Evolutionary conservation across 2,797 vertebrate genomes (phyloP).

Genomic region (Pseudochirops corinnae): DNA sequence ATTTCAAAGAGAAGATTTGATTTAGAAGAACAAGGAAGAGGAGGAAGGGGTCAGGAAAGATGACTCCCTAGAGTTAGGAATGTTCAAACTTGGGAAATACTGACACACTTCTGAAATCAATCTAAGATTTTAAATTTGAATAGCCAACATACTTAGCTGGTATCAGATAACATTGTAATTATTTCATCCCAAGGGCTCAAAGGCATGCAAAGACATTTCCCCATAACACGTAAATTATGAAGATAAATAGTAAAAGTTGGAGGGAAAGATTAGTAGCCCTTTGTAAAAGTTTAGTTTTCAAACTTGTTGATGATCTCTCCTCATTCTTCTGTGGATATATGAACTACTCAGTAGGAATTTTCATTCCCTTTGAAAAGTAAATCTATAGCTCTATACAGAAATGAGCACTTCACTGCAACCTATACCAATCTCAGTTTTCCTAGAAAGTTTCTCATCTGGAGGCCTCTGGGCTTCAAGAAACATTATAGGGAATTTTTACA

Average conservation of each 20-base stretch:
- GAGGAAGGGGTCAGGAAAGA: slow-evolving; percentile 26
- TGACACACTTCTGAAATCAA: slow-evolving; percentile 73
- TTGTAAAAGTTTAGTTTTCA: slow-evolving; percentile 44
- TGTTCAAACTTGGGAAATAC: slow-evolving; percentile 76
- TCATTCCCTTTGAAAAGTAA: neutral
- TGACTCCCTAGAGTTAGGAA: slow-evolving; percentile 54
- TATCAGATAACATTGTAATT: slow-evolving; percentile 69
- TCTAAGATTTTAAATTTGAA: slow-evolving; percentile 77
- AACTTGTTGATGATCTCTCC: slow-evolving; percentile 46
- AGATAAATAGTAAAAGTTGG: slow-evolving; percentile 55
- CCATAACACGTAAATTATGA: slow-evolving; percentile 34
- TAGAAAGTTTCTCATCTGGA: neutral
- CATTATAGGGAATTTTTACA: slow-evolving; percentile 16
- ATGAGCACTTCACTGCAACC: slow-evolving; percentile 19
- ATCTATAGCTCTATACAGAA: neutral
- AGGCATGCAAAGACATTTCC: slow-evolving; percentile 75
- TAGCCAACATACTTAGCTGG: slow-evolving; percentile 44
- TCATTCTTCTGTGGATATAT: slow-evolving; percentile 28
- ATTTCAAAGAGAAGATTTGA: neutral
- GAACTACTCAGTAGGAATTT: slow-evolving; percentile 5
- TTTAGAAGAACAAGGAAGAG: slow-evolving; percentile 14
- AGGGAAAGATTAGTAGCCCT: slow-evolving; percentile 12
- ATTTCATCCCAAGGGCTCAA: slow-evolving; percentile 68
- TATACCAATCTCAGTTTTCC: neutral
- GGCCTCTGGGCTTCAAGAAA: neutral